Evolutionary conservation across 2,888 invertebrate species (phyloP), one percentile per base, ranked within the genome.

Genomic region (Megamerina dolium): DNA sequence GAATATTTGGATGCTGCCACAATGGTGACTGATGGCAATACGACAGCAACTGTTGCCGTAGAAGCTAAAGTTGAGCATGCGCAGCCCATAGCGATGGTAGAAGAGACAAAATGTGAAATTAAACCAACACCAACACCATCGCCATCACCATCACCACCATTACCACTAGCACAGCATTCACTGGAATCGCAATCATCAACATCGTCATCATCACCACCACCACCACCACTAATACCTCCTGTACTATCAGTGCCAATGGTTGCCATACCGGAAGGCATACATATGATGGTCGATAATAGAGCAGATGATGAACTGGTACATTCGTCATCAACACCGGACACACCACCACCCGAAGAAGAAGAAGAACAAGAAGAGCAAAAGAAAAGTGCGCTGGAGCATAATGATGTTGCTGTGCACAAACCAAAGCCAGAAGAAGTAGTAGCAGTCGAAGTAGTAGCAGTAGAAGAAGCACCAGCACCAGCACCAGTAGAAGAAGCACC

Each of bases 341-440:
- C 61, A 12, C 60, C 63, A 27, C 60, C 60, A 21, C 54, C 59
- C 0, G 59, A 61, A 19, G 59, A 52, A 31, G 63, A 63, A 6
- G 37, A 43, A 10, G 16, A 31, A 14, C 12, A 4, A 31, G 14
- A 31, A 10, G 31, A 31, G 13, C 31, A 4, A 27, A 13, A 17
- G 14, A 8, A 9, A n/a, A 6, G 12, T 12, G 41, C 21, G 4
- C 17, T 20, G 12, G 35, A 27, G 16, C 12, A 26, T 17, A 37
- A 14, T 5, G 30, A 5, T n/a, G 16, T 13, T 6, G 20, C 16
- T 18, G 23, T 21, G 18, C 18, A 39, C 13, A 29, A 4, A 12
- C 5, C 23, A 2, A 19, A 13, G 18, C 5, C 23, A 5, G 14
- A 26, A 5, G 14, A 19, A n/a, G 19, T 27, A 13, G 32, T 26